Percentiles rank a stretch among this genome's conserved stretches.
Conservation (phyloP, 2,888 invertebrate species). For the Cerastis leucographa region DNA sequence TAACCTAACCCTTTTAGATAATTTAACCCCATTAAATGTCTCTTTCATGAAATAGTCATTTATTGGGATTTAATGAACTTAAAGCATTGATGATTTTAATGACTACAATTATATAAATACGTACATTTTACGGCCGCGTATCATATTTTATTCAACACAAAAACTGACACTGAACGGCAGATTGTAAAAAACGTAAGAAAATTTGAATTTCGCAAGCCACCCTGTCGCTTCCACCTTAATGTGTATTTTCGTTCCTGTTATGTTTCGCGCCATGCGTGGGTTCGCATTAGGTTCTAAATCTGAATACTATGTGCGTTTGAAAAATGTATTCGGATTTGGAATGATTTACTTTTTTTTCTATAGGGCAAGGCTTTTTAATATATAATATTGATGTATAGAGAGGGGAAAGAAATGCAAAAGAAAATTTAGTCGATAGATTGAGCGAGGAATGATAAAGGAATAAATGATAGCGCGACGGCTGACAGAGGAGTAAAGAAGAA, state of each 20-base stretch:
- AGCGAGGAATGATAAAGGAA: background rate
- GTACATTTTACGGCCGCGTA: too few species aligned
- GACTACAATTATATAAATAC: too few species aligned
- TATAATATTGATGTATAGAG: background rate
- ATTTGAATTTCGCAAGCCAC: too few species aligned
- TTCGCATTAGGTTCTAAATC: conserved; percentile 23
- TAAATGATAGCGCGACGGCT: background rate
- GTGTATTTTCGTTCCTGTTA: conserved; percentile 35
- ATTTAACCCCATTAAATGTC: too few species aligned
- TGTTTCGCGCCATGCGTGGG: conserved; percentile 18
- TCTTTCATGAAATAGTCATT: too few species aligned
- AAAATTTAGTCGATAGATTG: background rate
- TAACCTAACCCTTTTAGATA: too few species aligned
- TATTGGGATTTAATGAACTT: too few species aligned
- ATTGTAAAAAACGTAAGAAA: too few species aligned
- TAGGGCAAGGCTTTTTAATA: background rate
- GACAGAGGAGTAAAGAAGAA: background rate
- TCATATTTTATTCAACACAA: too few species aligned
- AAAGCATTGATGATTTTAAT: too few species aligned
- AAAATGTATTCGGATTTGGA: conserved; percentile 1
- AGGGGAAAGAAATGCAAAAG: background rate
- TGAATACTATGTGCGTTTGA: conserved; percentile 4
- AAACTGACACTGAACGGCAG: too few species aligned
- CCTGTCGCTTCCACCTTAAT: background rate
- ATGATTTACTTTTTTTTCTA: background rate